Evolutionary conservation across 2,797 vertebrate genomes (phyloP), one percentile per base, ranked within the genome.

Genomic region (Malurus leucopterus): DNA sequence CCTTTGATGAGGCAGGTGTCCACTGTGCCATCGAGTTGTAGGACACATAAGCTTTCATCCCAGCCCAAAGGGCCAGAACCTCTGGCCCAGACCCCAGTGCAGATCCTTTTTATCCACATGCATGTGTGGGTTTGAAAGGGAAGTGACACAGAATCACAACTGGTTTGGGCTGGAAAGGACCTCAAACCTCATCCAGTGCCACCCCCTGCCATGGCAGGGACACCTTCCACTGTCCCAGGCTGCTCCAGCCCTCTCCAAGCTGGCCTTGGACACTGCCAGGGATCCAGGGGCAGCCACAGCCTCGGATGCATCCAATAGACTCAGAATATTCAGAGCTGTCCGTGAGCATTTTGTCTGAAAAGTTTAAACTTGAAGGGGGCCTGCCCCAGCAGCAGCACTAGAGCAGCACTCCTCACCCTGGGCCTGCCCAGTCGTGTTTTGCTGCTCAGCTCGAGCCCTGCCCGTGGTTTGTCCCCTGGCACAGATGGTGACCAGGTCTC

Each of bases 331-430:
- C 36, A 55, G n/a, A 38, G 6, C 27, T 15, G 1, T 23, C 29
- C 49, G 62, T 7, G 5, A 26, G 50, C 2, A 0, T 55, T 70
- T 5, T 4, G 21, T 23, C 27, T 61, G 19, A 40, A 68, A 58
- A 40, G 23, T 49, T 50, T n/a, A 3, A 47, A 61, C 9, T 11
- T 71, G 16, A 10, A 53, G 34, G 0, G 8, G 8, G 3, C 13
- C 36, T 51, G 2, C 16, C 38, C 27, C 0, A 0, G 22, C n/a
- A 40, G 17, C 3, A 17, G 15, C 2, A 2, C 49, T 40, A 30
- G 59, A 32, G 15, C 24, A 38, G 70, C 3, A 2, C 27, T 53
- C 18, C n/a, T 63, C 3, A 1, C 32, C 4, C 40, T 21, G 14
- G 29, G 15, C 51, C 73, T 57, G 40, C 53, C 50, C 8, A 0